A percentile compares a stretch with the other conserved stretches of the same genome.
phyloP scores from a whole-genome alignment of 2,113 vertebrate species.

The Philantomba maxwellii region DNA sequence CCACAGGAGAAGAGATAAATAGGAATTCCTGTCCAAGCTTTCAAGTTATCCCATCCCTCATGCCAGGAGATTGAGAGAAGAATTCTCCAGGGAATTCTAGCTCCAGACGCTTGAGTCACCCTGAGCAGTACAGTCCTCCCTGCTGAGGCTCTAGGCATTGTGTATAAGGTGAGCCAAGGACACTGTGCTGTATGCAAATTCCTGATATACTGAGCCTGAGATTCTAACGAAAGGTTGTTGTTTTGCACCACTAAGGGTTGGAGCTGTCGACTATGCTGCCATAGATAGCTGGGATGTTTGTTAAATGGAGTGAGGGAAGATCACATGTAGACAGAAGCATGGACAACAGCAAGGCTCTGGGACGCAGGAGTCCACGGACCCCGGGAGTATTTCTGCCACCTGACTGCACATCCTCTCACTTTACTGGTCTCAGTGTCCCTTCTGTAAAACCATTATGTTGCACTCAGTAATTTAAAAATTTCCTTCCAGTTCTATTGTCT shows the following conservation, averaged over 20 bases:
- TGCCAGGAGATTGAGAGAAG: neutral
- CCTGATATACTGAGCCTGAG: neutral
- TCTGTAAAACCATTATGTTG: neutral
- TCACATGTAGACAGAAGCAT: accelerated
- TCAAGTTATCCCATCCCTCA: neutral
- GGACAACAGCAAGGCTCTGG: too few species aligned
- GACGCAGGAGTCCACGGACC: accelerated
- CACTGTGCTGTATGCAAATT: accelerated
- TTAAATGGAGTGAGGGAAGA: neutral
- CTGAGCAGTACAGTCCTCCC: neutral
- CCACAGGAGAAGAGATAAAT: neutral
- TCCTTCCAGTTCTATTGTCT: neutral
- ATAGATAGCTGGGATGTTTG: accelerated
- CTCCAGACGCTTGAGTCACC: too few species aligned
- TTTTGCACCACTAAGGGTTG: accelerated
- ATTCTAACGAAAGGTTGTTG: too few species aligned
- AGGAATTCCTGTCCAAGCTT: neutral
- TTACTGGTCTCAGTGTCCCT: neutral
- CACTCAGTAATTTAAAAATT: neutral
- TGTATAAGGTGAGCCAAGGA: accelerated
- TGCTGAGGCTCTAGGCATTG: neutral
- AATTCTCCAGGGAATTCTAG: neutral
- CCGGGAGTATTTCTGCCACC: accelerated
- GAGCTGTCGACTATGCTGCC: neutral
- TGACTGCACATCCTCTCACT: accelerated